phyloP scores from a whole-genome alignment of 2,797 vertebrate species.

The Sebastes itinus region DNA sequence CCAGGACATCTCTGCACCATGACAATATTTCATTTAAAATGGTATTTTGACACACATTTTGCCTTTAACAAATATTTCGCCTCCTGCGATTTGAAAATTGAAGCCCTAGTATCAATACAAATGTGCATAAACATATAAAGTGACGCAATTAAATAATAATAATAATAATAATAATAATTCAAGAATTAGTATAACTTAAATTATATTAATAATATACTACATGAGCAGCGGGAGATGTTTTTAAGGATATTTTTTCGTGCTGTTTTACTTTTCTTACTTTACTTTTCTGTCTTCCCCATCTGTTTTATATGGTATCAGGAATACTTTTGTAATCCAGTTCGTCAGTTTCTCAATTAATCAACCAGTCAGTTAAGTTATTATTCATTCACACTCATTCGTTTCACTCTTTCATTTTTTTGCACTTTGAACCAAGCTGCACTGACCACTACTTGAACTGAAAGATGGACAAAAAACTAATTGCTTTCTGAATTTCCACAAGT shows the following conservation, averaged over 20 bases:
- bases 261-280: neutral
- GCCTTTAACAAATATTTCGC: too few species aligned
- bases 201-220: neutral
- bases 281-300: neutral
- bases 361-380: neutral
- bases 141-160: too few species aligned
- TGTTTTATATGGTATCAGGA: neutral
- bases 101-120: too few species aligned
- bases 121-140: too few species aligned
- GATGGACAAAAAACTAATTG: fast-evolving
- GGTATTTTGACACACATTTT: too few species aligned
- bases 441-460: neutral
- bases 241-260: fast-evolving
- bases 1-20: too few species aligned
- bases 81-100: too few species aligned
- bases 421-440: neutral
- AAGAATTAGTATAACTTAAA: neutral
- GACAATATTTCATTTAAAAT: too few species aligned
- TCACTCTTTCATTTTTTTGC: neutral
- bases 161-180: neutral
- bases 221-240: neutral
- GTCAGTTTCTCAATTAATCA: neutral
- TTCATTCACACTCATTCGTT: neutral
- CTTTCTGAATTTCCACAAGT: neutral
- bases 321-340: neutral